Conservation (phyloP, 1,140 invertebrate species). For the Monochamus saltuarius region DNA sequence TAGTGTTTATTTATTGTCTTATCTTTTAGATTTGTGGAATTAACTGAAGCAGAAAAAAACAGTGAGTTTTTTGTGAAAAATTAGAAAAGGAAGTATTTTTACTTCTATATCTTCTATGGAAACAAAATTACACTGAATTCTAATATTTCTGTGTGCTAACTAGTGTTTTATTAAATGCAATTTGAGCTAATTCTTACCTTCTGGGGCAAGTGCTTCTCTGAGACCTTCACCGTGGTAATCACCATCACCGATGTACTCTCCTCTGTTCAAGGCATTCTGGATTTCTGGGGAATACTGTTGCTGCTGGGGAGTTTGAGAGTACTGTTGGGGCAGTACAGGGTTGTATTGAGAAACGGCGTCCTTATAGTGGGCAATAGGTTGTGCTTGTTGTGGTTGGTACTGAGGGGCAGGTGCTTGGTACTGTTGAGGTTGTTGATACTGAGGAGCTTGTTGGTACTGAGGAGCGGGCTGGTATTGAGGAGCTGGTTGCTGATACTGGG, state of each 20-base stretch:
- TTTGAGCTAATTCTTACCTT: background rate
- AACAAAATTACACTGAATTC: too few relatives aligned
- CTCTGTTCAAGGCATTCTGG: slow-evolving; percentile 12
- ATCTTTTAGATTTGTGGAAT: too few relatives aligned
- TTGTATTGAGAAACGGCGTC: slow-evolving; percentile 21
- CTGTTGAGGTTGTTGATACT: background rate
- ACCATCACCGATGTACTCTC: slow-evolving; percentile 41
- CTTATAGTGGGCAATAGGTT: slow-evolving; percentile 11
- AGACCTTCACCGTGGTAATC: slow-evolving; percentile 26
- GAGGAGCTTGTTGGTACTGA: slow-evolving; percentile 19
- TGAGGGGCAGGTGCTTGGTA: slow-evolving; percentile 17
- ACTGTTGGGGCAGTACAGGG: slow-evolving; percentile 13
- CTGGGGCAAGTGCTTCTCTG: slow-evolving; percentile 9
- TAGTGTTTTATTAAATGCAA: background rate
- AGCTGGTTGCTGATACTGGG: slow-evolving; percentile 5
- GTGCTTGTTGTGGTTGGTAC: slow-evolving; percentile 4
- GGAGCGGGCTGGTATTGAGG: slow-evolving; percentile 22
- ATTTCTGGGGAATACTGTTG: background rate
- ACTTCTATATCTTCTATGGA: too few relatives aligned
- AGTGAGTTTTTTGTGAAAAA: too few relatives aligned
- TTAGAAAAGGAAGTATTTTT: too few relatives aligned
- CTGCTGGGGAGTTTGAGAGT: slow-evolving; percentile 4
- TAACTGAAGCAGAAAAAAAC: too few relatives aligned
- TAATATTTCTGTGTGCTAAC: slow-evolving; percentile 15
- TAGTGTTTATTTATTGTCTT: too few relatives aligned